These are phyloP conservation scores for Gymnopithys bicolor DNA, from an alignment of 2,797 vertebrate genomes.

Conservation along the genomic window DNA sequence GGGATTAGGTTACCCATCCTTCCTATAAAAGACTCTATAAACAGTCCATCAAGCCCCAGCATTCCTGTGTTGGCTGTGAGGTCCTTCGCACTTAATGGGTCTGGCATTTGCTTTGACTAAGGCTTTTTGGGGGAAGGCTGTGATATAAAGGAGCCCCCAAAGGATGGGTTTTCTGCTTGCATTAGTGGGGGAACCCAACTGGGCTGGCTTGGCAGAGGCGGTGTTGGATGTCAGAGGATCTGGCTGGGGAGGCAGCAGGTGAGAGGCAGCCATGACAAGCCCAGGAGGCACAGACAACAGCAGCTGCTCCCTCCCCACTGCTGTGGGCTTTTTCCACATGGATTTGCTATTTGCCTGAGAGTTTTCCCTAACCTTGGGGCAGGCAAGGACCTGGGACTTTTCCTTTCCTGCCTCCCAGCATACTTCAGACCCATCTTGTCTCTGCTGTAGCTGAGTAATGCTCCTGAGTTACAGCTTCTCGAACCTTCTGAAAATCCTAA, in stretches of 20 bases:
- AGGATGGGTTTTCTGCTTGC: slow-evolving; percentile 2
- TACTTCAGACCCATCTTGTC: not conserved
- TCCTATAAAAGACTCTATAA: slow-evolving; percentile 71
- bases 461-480: not conserved
- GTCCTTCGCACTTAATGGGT: slow-evolving; percentile 38
- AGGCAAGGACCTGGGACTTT: not conserved
- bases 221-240: slow-evolving; percentile 50
- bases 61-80: slow-evolving; percentile 60
- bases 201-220: slow-evolving; percentile 28
- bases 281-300: slow-evolving; percentile 29
- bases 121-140: not conserved
- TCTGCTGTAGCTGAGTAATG: not conserved
- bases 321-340: not conserved
- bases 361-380: not conserved
- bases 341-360: not conserved
- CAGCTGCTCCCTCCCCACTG: slow-evolving; percentile 41
- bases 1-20: slow-evolving; percentile 71
- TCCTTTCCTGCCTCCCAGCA: not conserved
- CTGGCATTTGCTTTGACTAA: slow-evolving; percentile 52
- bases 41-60: slow-evolving; percentile 63
- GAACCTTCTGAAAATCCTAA: not conserved
- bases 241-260: not conserved
- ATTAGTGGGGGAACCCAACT: slow-evolving; percentile 18
- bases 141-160: not conserved
- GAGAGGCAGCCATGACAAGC: not conserved